Percentiles rank a stretch among this genome's conserved stretches.
Conservation (phyloP, 2,888 invertebrate species). For the Lutraria lutraria region DNA sequence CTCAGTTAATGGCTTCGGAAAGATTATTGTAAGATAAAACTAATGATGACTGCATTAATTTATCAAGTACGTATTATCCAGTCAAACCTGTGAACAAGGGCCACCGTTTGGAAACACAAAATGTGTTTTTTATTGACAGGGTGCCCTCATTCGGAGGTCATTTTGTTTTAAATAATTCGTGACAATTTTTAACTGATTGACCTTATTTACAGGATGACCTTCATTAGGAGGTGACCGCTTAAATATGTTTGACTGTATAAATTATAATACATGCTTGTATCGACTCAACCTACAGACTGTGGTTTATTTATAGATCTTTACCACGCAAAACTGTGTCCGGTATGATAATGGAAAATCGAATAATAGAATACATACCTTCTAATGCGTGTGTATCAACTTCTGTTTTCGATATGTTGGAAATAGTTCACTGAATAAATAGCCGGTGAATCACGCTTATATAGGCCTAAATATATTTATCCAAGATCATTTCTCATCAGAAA, state of each 20-base stretch:
- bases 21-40: neutral
- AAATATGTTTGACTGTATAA: too few species aligned
- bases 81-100: too few species aligned
- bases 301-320: neutral
- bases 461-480: neutral
- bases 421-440: neutral
- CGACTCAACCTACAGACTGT: neutral
- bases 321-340: neutral
- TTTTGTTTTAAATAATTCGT: too few species aligned
- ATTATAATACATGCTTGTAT: neutral
- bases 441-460: neutral
- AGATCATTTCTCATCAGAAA: neutral
- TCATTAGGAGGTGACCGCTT: too few species aligned
- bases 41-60: neutral
- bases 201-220: too few species aligned
- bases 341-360: neutral
- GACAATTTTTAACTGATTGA: too few species aligned
- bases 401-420: neutral
- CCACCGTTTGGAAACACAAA: too few species aligned
- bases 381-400: neutral
- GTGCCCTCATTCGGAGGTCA: too few species aligned
- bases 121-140: too few species aligned
- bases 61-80: neutral
- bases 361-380: slow-evolving; percentile 17
- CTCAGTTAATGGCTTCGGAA: neutral